phyloP scores from a whole-genome alignment of 2,888 invertebrate species.

The Tridacna gigas region DNA sequence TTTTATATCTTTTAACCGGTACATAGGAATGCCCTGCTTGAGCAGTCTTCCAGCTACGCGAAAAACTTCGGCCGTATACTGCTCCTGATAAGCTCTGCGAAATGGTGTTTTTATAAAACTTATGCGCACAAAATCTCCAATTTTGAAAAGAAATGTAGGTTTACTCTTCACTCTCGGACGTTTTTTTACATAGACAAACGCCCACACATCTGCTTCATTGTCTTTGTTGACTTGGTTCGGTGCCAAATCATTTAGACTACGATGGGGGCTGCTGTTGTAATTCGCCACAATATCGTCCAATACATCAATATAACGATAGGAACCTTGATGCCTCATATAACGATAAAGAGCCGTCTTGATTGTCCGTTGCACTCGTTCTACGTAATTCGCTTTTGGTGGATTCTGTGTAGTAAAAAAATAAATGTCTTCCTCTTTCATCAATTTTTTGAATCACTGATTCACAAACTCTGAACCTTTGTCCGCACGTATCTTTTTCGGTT shows the following conservation, averaged over 20 bases:
- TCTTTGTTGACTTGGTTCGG: conserved; percentile 32
- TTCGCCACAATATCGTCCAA: conserved; percentile 17
- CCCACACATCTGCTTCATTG: conserved; percentile 54
- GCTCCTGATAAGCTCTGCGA: conserved; percentile 41
- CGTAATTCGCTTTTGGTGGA: conserved; percentile 31
- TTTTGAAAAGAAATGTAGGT: conserved; percentile 28
- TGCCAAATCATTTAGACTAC: conserved; percentile 34
- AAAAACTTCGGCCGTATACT: conserved; percentile 47
- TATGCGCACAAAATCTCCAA: conserved; percentile 40
- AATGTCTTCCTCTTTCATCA: conserved; percentile 34
- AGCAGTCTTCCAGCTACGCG: conserved; percentile 24
- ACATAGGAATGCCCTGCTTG: conserved; percentile 42
- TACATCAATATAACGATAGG: conserved; percentile 24
- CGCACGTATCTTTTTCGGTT: conserved; percentile 31
- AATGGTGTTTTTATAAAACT: conserved; percentile 30
- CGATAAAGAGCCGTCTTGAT: conserved; percentile 22
- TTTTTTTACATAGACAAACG: conserved; percentile 38
- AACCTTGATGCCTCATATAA: conserved; percentile 23
- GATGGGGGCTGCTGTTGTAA: conserved; percentile 35
- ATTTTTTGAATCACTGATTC: conserved; percentile 31
- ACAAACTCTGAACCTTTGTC: conserved; percentile 38
- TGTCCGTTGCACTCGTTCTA: conserved; percentile 33
- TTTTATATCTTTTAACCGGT: conserved; percentile 42
- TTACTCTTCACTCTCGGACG: conserved; percentile 14
- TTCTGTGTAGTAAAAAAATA: conserved; percentile 37